Conservation (phyloP, 35 echinoderm and acorn worm species). For the Strongylocentrotus purpuratus region DNA sequence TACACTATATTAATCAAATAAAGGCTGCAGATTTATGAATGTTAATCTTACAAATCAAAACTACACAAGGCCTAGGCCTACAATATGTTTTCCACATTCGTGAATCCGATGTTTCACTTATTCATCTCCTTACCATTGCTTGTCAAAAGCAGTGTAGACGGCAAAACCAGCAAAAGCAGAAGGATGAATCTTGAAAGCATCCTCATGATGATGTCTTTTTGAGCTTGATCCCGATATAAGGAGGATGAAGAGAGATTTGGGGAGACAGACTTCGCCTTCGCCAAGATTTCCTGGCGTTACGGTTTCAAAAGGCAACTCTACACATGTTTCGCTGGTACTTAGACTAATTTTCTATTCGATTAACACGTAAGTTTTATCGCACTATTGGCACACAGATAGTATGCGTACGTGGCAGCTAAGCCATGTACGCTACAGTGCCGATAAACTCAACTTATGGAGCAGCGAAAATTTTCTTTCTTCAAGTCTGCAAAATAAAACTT, state of each 20-base stretch:
- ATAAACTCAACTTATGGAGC: neutral
- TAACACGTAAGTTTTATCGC: neutral
- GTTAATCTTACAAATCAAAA: too few species aligned
- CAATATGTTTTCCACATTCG: neutral
- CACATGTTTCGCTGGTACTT: constrained; percentile 50
- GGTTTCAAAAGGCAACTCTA: neutral
- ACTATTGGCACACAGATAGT: neutral
- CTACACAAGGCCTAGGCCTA: too few species aligned
- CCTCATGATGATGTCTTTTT: constrained; percentile 65
- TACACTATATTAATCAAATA: too few species aligned
- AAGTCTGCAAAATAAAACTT: neutral
- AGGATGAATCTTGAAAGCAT: constrained; percentile 78
- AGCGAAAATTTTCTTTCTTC: neutral
- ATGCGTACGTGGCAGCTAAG: neutral
- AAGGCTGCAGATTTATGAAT: too few species aligned
- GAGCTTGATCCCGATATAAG: neutral
- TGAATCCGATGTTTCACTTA: constrained; percentile 6
- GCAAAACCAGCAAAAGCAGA: constrained; percentile 88
- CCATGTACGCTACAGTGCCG: neutral
- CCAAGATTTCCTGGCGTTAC: neutral
- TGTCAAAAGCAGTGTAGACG: constrained; percentile 73
- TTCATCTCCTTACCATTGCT: constrained; percentile 67
- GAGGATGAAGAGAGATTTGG: constrained; percentile 51
- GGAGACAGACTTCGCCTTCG: neutral
- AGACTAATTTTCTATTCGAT: neutral